A percentile compares a stretch with the other conserved stretches of the same genome.
phyloP scores from a whole-genome alignment of 2,888 invertebrate species.

The Drosophila birchii region DNA sequence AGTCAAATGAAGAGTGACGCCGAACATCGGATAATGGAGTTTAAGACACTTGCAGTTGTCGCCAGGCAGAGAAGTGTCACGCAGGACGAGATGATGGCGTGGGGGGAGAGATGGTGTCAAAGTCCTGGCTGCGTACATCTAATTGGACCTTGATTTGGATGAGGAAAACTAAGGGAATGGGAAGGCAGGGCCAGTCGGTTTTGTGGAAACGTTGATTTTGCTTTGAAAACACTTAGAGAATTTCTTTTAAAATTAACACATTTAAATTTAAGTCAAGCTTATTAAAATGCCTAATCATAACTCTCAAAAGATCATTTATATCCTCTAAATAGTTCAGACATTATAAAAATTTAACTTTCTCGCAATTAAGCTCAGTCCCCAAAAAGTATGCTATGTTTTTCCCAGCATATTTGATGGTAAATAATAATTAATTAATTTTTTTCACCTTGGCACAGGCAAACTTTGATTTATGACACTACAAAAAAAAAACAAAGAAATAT shows the following conservation, averaged over 20 bases:
- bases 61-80: conserved; percentile 33
- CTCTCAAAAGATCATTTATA: neutral
- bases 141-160: conserved; percentile 46
- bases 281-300: neutral
- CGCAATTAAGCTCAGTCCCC: neutral
- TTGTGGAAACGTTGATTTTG: neutral
- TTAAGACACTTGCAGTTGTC: conserved; percentile 65
- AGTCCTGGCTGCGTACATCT: conserved; percentile 32
- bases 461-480: conserved; percentile 1
- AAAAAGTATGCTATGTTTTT: neutral
- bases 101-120: conserved; percentile 24
- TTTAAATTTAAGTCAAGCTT: neutral
- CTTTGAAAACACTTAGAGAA: neutral
- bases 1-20: conserved; percentile 82
- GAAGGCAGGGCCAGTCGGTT: neutral
- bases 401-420: neutral
- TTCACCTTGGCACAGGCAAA: no score
- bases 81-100: conserved; percentile 1
- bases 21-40: conserved; percentile 81
- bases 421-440: neutral
- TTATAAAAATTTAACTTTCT: neutral
- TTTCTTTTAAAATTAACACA: no score
- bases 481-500: neutral
- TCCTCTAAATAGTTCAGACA: neutral
- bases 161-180: neutral